Conservation (phyloP, 1,140 invertebrate species). For the Drosophila subpulchrella region DNA sequence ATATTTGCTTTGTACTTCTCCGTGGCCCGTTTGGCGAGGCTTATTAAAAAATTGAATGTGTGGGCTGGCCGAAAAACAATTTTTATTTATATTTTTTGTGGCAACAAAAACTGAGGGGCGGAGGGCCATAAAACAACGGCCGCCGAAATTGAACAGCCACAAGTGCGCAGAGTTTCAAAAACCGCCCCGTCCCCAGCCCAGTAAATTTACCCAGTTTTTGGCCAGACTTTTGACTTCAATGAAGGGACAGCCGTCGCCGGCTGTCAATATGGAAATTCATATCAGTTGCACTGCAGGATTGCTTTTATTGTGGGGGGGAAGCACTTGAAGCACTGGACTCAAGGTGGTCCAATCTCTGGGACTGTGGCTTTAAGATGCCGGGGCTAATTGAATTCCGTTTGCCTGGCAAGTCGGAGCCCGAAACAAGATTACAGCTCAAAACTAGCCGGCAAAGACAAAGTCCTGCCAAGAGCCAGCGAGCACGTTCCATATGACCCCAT, state of each 20-base stretch:
- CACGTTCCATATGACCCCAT: constrained; percentile 30
- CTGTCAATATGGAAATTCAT: constrained; percentile 82
- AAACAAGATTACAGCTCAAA: constrained; percentile 63
- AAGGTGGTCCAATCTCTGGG: constrained; percentile 19
- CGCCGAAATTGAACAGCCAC: constrained; percentile 72
- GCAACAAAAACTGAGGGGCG: constrained; percentile 2
- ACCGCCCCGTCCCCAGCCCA: not conserved
- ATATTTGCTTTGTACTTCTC: constrained; percentile 82
- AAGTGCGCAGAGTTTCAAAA: constrained; percentile 25
- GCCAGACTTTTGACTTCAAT: constrained; percentile 13
- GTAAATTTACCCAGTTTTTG: constrained; percentile 10
- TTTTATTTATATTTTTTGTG: constrained; percentile 12
- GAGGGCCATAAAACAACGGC: constrained; percentile 72
- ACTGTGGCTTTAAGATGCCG: constrained; percentile 50
- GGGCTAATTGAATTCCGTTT: constrained; percentile 64
- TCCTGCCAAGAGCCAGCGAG: constrained; percentile 41
- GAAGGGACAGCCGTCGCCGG: constrained; percentile 68
- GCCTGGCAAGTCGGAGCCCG: constrained; percentile 21
- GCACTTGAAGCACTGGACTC: not conserved
- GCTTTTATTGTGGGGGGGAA: not conserved
- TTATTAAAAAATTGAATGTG: constrained; percentile 75
- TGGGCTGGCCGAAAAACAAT: constrained; percentile 53
- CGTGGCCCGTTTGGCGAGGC: constrained; percentile 42
- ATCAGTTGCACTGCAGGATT: constrained; percentile 61
- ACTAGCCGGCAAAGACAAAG: constrained; percentile 58